These are phyloP conservation scores for Luffia ferchaultella DNA, from an alignment of 2,888 invertebrate species.

Conservation along the genomic window DNA sequence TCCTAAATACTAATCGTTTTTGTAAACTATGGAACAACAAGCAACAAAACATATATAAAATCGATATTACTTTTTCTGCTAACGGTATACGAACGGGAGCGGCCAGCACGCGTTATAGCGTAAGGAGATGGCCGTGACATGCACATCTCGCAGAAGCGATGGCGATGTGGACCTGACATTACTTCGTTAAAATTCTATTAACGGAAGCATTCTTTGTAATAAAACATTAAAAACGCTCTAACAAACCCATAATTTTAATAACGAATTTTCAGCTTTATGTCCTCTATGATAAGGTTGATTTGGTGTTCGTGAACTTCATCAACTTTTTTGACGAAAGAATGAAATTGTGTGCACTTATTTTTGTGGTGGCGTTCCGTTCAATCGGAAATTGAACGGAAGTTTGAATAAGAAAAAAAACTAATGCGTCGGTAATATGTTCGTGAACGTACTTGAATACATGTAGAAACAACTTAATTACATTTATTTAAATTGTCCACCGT, in stretches of 20 bases:
- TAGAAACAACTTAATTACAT: not conserved
- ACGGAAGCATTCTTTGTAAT: slow-evolving; percentile 57
- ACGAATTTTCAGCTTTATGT: not conserved
- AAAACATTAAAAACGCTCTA: slow-evolving; percentile 16
- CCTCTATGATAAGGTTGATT: not conserved
- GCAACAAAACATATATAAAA: too few relatives aligned
- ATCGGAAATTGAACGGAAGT: not conserved
- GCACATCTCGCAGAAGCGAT: slow-evolving; percentile 32
- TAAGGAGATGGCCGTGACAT: slow-evolving; percentile 61
- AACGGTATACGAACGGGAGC: slow-evolving; percentile 25
- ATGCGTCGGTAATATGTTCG: not conserved
- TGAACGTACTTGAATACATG: not conserved
- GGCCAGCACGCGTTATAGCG: slow-evolving; percentile 42
- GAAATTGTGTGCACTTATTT: not conserved
- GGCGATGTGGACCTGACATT: slow-evolving; percentile 46
- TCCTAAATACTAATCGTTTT: too few relatives aligned
- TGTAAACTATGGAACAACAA: too few relatives aligned
- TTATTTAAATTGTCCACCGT: not conserved
- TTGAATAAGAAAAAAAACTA: not conserved
- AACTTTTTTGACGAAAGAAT: not conserved
- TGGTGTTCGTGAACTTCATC: not conserved
- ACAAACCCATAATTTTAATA: not conserved
- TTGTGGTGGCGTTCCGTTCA: not conserved
- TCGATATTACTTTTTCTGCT: too few relatives aligned
- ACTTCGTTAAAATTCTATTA: slow-evolving; percentile 67